A percentile compares a stretch with the other conserved stretches of the same genome.
phyloP scores from a whole-genome alignment of 2,113 vertebrate species.

The Anoplopoma fimbria region DNA sequence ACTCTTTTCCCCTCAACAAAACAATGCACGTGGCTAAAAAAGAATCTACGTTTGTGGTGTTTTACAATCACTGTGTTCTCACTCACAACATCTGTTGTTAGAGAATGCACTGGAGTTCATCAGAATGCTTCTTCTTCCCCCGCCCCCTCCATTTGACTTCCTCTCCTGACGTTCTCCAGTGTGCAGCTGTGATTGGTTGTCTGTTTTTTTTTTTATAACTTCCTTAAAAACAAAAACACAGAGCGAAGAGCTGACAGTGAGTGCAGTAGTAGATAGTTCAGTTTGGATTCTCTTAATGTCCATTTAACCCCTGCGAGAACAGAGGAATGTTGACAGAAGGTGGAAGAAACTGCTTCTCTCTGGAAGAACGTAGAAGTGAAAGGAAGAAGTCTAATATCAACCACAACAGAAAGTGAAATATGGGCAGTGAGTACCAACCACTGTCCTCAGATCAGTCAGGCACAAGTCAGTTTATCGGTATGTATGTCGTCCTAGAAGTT shows the following conservation, averaged over 20 bases:
- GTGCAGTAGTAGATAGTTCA: not conserved
- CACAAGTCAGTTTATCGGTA: constrained; percentile 66
- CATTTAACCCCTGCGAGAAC: not conserved
- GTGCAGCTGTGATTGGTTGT: constrained; percentile 66
- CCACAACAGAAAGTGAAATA: constrained; percentile 47
- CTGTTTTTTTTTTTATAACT: constrained; percentile 49
- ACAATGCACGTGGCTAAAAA: not conserved
- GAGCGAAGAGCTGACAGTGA: constrained; percentile 57
- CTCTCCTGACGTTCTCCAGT: constrained; percentile 57
- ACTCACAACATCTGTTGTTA: constrained; percentile 8
- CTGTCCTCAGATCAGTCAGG: constrained; percentile 56
- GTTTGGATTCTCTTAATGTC: constrained; percentile 14
- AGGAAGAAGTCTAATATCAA: constrained; percentile 29
- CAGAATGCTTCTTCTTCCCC: not conserved
- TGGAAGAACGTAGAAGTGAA: constrained; percentile 44
- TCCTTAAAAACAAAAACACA: constrained; percentile 75
- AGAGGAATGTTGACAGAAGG: constrained; percentile 57
- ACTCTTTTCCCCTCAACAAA: not conserved
- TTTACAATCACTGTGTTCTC: not conserved
- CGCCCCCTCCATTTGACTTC: constrained; percentile 40
- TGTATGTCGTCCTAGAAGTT: constrained; percentile 28
- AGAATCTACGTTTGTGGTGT: not conserved
- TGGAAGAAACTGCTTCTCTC: constrained; percentile 44
- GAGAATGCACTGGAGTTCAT: not conserved
- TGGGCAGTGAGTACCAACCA: constrained; percentile 67